These are phyloP conservation scores for Halocaridina rubra DNA, from an alignment of 2,888 invertebrate species.

Conservation along the genomic window DNA sequence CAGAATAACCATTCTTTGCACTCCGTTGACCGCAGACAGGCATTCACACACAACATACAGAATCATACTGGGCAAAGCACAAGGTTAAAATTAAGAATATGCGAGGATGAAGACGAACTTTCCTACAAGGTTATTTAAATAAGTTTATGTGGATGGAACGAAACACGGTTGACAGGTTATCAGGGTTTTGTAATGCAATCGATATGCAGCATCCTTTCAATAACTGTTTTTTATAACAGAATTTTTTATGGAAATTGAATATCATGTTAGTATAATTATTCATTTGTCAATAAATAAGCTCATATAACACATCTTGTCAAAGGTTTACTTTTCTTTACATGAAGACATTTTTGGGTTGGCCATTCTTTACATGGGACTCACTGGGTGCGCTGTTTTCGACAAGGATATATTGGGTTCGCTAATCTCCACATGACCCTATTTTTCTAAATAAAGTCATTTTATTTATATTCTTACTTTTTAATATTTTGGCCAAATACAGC, in stretches of 20 bases:
- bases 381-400: background rate
- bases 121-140: too few relatives aligned
- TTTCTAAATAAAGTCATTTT: too few relatives aligned
- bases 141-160: too few relatives aligned
- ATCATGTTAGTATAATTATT: background rate
- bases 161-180: too few relatives aligned
- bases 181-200: slow-evolving; percentile 1
- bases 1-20: background rate
- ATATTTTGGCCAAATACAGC: too few relatives aligned
- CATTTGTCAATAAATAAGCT: background rate
- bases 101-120: too few relatives aligned
- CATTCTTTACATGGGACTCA: background rate
- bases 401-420: background rate
- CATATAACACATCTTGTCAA: background rate
- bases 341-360: slow-evolving; percentile 1
- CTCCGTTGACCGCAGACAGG: background rate
- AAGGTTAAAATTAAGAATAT: too few relatives aligned
- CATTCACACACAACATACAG: background rate
- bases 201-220: background rate
- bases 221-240: background rate
- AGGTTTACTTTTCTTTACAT: background rate
- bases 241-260: background rate
- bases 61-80: too few relatives aligned
- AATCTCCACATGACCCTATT: background rate
- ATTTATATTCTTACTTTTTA: too few relatives aligned